These are phyloP conservation scores for Glyptemys insculpta DNA, from an alignment of 2,797 vertebrate species.

Conservation along the genomic window DNA sequence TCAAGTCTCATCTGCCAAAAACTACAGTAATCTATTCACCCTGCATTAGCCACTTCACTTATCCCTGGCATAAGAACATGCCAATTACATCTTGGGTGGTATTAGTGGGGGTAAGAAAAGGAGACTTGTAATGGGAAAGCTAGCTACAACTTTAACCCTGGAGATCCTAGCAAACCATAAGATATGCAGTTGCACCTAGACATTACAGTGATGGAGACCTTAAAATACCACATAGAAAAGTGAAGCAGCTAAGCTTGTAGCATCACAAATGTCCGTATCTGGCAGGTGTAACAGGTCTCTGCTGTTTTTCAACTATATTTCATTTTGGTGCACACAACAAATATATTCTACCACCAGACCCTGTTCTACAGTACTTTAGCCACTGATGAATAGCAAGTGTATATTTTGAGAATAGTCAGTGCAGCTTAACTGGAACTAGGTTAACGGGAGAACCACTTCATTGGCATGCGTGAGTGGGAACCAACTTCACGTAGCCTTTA, in stretches of 20 bases:
- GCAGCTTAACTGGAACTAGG: background rate
- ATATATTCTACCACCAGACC: background rate
- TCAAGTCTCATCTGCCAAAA: background rate
- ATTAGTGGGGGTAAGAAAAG: background rate
- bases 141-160: background rate
- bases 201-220: background rate
- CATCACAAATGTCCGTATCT: background rate
- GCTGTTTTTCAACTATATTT: background rate
- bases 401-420: background rate
- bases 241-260: rapidly evolving
- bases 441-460: conserved; percentile 24
- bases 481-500: background rate
- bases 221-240: background rate
- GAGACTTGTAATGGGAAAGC: background rate
- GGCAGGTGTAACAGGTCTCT: background rate
- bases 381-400: background rate
- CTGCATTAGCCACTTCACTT: background rate
- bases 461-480: rapidly evolving
- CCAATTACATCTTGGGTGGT: background rate
- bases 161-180: background rate
- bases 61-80: background rate
- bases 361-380: background rate
- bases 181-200: rapidly evolving
- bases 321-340: background rate
- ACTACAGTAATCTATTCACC: background rate